These are phyloP conservation scores for Rhingia rostrata DNA, from an alignment of 2,888 invertebrate species.

Conservation along the genomic window DNA sequence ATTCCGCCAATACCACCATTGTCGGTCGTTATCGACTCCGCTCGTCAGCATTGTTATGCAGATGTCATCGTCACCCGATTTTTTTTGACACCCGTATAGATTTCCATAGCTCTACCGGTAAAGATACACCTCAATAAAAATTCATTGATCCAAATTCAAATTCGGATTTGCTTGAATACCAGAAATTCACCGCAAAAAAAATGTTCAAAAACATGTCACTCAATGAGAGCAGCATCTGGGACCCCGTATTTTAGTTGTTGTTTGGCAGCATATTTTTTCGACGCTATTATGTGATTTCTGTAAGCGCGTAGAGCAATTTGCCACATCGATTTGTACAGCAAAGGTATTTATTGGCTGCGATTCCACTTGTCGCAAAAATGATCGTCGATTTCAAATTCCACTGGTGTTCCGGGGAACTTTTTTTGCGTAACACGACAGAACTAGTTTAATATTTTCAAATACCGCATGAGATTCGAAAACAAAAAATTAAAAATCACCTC, in stretches of 20 bases:
- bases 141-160: constrained; percentile 73
- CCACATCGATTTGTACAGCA: constrained; percentile 23
- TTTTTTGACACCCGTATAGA: constrained; percentile 72
- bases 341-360: constrained; percentile 18
- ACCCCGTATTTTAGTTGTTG: neutral
- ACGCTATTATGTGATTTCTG: constrained; percentile 5
- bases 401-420: constrained; percentile 27
- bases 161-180: constrained; percentile 52
- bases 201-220: constrained; percentile 33
- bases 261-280: neutral
- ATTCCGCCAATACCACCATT: constrained; percentile 1
- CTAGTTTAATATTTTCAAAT: too few relatives aligned
- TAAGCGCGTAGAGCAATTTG: constrained; percentile 3
- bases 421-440: neutral
- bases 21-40: neutral
- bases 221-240: constrained; percentile 46
- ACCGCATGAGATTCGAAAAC: too few relatives aligned
- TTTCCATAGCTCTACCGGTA: constrained; percentile 63
- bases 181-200: constrained; percentile 14
- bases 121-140: constrained; percentile 68
- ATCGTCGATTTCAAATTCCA: constrained; percentile 52
- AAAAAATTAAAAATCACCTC: too few relatives aligned
- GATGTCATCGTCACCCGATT: constrained; percentile 67
- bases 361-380: constrained; percentile 35
- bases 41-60: constrained; percentile 55